Conservation (phyloP, 2,113 vertebrate genomes). For the Coregonus clupeaformis region DNA sequence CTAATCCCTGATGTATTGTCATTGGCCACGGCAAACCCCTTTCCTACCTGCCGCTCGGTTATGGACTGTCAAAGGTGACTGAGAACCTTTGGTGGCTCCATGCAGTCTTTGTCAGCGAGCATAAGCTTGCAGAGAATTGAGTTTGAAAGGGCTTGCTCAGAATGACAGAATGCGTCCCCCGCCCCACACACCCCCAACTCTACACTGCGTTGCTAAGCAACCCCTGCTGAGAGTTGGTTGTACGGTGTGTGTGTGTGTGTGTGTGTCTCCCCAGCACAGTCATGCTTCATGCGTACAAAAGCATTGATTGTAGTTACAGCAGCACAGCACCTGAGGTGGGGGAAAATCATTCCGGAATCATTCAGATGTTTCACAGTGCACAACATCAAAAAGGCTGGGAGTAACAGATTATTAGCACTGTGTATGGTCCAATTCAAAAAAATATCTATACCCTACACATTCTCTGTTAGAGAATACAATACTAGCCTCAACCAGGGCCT, state of each 20-base stretch:
- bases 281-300: background rate
- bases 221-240: background rate
- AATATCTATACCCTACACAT: background rate
- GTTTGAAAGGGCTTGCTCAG: slow-evolving; percentile 7
- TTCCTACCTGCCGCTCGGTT: background rate
- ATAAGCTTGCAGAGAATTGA: background rate
- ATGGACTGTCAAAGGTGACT: background rate
- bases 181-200: background rate
- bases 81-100: background rate
- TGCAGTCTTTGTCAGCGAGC: slow-evolving; percentile 19
- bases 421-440: background rate
- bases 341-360: background rate
- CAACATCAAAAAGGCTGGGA: background rate
- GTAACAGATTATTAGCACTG: background rate
- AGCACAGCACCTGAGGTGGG: background rate
- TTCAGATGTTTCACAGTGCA: background rate
- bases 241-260: background rate
- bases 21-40: background rate
- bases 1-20: background rate
- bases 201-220: background rate
- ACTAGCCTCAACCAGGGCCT: background rate
- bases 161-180: slow-evolving; percentile 23
- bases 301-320: background rate
- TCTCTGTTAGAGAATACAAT: background rate
- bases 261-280: background rate